Base-by-base conservation (phyloP, 2,888 invertebrate species). In the Dioctria rufipes region DNA sequence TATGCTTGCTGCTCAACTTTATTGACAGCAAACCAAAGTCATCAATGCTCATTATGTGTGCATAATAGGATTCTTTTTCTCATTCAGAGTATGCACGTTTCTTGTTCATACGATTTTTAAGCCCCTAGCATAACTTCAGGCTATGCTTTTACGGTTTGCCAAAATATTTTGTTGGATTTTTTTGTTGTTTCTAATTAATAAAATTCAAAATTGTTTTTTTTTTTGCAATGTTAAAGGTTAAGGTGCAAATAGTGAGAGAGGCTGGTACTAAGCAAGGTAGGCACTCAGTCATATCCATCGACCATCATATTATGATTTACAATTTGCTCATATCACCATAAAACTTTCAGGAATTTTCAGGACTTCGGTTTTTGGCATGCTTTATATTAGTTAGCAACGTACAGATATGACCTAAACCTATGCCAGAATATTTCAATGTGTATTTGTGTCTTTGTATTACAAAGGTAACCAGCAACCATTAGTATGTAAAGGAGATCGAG, bases 41-140 rank as follows among this genome's bases (percentile, higher is more conserved):
- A 69, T 69, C 69, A 51, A 69, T 69, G 25, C 49, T 51, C 69
- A 69, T 69, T 69, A 69, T 37, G 49, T 37, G 69, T 13, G 69
- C 51, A 51, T 25, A 37, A 51, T 39, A 51, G 49, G 69, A 69
- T 51, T 69, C 25, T 69, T 67, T 67, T 54, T 69, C 69, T 11
- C 69, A 37, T 69, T 46, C 25, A 54, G 11, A 11, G 54, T 54
- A 3, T 54, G 54, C 2, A 54, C 54, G 2, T 69, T 69, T 69
- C 37, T 37, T 51, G 69, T 69, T 69, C 13, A 69, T 51, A 69
- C 25, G 69, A 69, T n/a, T 69, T 69, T 69, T 69, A 69, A 49
- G 43, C 51, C 49, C 51, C 39, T 69, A 51, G 69, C 69, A 51
- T 39, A 5, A 37, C 6, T 69, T 51, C 69, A 69, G 51, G 9